Evolutionary conservation across 2,888 invertebrate species (phyloP), one percentile per base, ranked within the genome.

Genomic region (Epistrophella euchroma): DNA sequence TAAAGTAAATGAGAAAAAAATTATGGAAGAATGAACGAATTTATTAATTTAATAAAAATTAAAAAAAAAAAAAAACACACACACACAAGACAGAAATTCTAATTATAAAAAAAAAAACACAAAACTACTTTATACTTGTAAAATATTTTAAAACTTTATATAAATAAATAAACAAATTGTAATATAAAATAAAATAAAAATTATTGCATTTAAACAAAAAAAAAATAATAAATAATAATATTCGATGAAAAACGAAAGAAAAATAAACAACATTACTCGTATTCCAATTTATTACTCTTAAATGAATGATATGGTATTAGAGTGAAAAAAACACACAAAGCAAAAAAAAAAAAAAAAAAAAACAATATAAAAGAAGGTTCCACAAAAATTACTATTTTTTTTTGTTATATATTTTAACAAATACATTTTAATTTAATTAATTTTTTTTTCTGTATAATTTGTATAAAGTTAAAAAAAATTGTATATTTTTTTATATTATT

Each of bases 1-100:
- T 58, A 37, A 62, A 62, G 25, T 7, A 71, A 66, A 28, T 70
- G 40, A n/a, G 17, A 81, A 64, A 56, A 64, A 45, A 72, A 73
- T 76, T 81, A 64, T 80, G 66, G 58, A 86, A 86, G 81, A 86
- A 86, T 86, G 86, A 86, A 86, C 86, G 86, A 86, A 86, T 86
- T 86, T 86, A 86, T 86, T 78, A 86, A 86, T 82, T 86, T 86
- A 86, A 86, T 68, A 68, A 68, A 32, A 84, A 50, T 52, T n/a
- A 84, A 76, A n/a, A 35, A 47, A 68, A 32, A 17, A 56, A 72
- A 66, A 55, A 43, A 62, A 28, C n/a, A n/a, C n/a, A 75, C 2
- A 52, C 9, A 17, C 19, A 22, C 11, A 50, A 74, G 52, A 80
- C 84, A 79, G 47, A 85, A 73, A 70, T 81, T 86, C 81, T 71